Base-by-base conservation (phyloP, 2,888 invertebrate species). In the Clistopyga incitator region DNA sequence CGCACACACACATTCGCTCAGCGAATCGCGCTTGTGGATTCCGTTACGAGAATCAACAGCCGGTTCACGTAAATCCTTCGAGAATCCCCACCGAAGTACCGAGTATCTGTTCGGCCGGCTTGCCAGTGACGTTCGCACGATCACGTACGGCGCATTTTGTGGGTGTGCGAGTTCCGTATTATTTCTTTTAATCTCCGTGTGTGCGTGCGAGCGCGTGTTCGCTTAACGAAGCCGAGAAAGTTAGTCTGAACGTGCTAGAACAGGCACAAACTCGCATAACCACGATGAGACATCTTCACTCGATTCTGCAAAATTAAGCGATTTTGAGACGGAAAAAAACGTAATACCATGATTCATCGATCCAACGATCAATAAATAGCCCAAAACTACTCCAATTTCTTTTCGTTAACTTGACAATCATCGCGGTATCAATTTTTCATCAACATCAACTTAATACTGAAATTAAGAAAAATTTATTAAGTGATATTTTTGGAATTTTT, bases 181-280 rank as follows among this genome's bases (percentile, higher is more conserved):
- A 25, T 74, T 67, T 72, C 20, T n/a, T 20, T 29, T 20, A 20
- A 15, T 54, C 64, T 71, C 54, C 42, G 25, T 56, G 65, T 47
- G 42, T 61, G 59, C 64, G 64, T 25, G 29, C 45, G 70, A n/a
- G 71, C 71, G 81, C 64, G 76, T 50, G 67, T 52, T 13, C 13
- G 70, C 15, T 64, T 56, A 50, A 74, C 68, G 47, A 78, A 77
- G 34, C 70, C 70, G 81, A 67, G 81, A 84, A 81, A 78, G 81
- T 76, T 47, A 20, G 81, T 23, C 45, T 70, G 74, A 80, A 75
- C 85, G 47, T 70, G 74, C 68, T 78, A 15, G 67, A 85, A 82
- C 85, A 80, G 25, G 84, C 71, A 56, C 47, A 47, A 50, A 61
- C 81, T 42, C 54, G 79, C 68, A 61, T 64, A 61, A 20, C 13